phyloP scores from a whole-genome alignment of 2,888 invertebrate species.

The Lamproptera curius region DNA sequence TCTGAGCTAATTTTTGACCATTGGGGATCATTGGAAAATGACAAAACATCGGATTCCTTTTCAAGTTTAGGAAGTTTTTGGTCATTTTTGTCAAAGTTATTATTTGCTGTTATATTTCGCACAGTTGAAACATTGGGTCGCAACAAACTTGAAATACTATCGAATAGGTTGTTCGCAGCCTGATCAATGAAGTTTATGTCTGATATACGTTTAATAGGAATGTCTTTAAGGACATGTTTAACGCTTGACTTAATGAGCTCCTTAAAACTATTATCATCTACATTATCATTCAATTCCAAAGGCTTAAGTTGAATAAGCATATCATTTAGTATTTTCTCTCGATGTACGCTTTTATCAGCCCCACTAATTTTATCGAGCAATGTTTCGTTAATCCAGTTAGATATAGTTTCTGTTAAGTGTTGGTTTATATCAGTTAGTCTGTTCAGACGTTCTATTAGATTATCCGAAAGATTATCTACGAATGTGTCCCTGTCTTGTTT shows the following conservation, averaged over 20 bases:
- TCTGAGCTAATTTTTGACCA: too few relatives aligned
- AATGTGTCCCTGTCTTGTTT: slow-evolving; percentile 3
- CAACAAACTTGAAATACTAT: slow-evolving; percentile 22
- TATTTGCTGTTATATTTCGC: too few relatives aligned
- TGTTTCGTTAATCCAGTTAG: slow-evolving; percentile 38
- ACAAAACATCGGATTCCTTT: too few relatives aligned
- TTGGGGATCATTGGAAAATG: too few relatives aligned
- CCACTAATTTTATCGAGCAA: slow-evolving; percentile 32
- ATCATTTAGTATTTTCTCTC: slow-evolving; percentile 27
- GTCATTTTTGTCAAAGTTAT: too few relatives aligned
- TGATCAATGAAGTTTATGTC: slow-evolving; percentile 33
- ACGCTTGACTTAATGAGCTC: slow-evolving; percentile 23
- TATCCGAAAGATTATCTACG: slow-evolving; percentile 10
- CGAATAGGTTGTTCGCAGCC: slow-evolving; percentile 37
- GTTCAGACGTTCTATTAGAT: slow-evolving; percentile 8
- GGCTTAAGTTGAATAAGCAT: slow-evolving; percentile 32
- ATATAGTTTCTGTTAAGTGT: slow-evolving; percentile 5
- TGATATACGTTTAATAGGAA: slow-evolving; percentile 27
- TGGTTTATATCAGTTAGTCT: slow-evolving; percentile 1
- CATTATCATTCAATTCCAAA: slow-evolving; percentile 26
- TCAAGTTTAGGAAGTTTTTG: too few relatives aligned
- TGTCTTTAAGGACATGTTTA: slow-evolving; percentile 22
- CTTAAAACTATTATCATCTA: slow-evolving; percentile 38
- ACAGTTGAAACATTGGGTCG: neutral
- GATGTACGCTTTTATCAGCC: slow-evolving; percentile 28